Evolutionary conservation across 2,797 vertebrate genomes (phyloP).

Genomic region (Urosaurus nigricauda): DNA sequence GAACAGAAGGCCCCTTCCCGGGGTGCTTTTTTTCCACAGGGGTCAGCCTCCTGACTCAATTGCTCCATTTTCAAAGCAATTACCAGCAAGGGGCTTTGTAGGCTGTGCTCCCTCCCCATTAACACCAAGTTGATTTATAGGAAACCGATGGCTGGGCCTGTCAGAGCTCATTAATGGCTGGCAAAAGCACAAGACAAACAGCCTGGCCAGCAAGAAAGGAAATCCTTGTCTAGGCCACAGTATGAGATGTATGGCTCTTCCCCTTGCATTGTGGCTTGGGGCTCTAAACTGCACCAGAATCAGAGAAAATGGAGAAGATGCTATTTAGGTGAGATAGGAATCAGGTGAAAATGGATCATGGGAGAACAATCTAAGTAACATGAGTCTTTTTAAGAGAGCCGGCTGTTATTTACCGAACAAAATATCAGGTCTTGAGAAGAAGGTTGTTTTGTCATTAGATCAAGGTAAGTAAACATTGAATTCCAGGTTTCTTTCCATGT

Average conservation of each 20-base stretch:
- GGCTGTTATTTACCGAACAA: background rate
- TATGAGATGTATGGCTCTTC: conserved; percentile 47
- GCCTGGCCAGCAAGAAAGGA: conserved; percentile 64
- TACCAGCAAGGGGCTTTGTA: conserved; percentile 46
- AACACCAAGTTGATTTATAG: conserved; percentile 69
- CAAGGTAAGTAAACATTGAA: background rate
- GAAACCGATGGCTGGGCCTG: conserved; percentile 57
- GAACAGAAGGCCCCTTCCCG: background rate
- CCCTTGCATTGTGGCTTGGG: conserved; percentile 30
- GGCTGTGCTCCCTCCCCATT: conserved; percentile 49
- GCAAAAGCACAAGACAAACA: conserved; percentile 62
- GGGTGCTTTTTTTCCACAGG: background rate
- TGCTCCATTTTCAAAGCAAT: conserved; percentile 41
- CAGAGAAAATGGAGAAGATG: background rate
- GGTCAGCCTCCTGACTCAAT: conserved; percentile 3
- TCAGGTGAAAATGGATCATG: background rate
- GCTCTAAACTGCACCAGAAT: background rate
- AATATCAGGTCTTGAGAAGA: background rate
- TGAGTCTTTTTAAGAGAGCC: background rate
- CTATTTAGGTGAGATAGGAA: background rate
- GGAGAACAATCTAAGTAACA: background rate
- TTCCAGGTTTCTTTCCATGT: background rate
- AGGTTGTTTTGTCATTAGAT: background rate
- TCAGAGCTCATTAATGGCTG: conserved; percentile 63
- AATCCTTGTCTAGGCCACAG: conserved; percentile 68